Percentiles rank a stretch among this genome's conserved stretches.
Evolutionary conservation across 2,888 invertebrate genomes (phyloP).

Genomic region (Patella ulyssiponensis): DNA sequence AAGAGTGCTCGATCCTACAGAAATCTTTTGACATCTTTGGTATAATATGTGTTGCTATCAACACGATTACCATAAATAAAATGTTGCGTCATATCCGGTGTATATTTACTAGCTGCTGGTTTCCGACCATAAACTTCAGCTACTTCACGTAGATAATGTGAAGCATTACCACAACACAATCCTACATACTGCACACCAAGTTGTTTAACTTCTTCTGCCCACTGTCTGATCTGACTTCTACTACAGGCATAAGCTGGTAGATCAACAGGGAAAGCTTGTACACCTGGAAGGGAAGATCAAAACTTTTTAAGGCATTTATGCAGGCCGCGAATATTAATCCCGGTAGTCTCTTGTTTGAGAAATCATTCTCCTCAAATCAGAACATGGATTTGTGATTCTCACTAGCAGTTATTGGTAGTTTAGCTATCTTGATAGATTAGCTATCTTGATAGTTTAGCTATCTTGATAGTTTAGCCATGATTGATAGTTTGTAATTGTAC

Average conservation of each 20-base stretch:
- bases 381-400: no score
- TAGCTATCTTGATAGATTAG: no score
- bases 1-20: no score
- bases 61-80: constrained; percentile 25
- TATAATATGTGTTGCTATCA: neutral
- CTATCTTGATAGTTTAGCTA: no score
- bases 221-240: constrained; percentile 43
- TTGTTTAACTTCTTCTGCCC: constrained; percentile 45
- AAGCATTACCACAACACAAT: constrained; percentile 58
- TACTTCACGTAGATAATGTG: constrained; percentile 49
- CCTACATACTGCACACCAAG: constrained; percentile 56
- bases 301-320: no score
- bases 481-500: no score
- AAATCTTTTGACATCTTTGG: neutral
- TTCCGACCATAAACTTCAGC: constrained; percentile 45
- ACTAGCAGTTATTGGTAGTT: no score
- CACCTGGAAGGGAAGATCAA: no score
- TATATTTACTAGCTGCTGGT: constrained; percentile 40
- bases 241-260: constrained; percentile 40
- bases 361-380: no score
- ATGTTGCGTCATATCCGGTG: constrained; percentile 40
- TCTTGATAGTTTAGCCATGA: no score
- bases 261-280: constrained; percentile 43
- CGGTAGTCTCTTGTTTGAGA: no score
- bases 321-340: no score